These are phyloP conservation scores for Montipora capricornis DNA, from an alignment of 64 coral and sea anemone species.

Conservation along the genomic window DNA sequence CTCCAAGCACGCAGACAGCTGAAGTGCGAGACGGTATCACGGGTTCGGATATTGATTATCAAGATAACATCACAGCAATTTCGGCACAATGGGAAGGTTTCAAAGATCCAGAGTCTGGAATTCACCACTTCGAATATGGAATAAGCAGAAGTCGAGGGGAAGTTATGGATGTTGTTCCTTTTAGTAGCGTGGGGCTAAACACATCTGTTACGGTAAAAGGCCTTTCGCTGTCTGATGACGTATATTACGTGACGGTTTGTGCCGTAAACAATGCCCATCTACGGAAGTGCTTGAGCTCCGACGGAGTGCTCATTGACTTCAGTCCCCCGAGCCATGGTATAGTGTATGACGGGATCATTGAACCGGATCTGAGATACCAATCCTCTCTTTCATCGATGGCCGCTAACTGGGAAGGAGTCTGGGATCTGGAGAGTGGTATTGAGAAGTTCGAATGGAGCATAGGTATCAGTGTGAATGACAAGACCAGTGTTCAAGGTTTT, in stretches of 20 bases:
- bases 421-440: constrained; percentile 87
- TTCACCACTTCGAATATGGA: constrained; percentile 78
- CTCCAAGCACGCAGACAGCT: constrained; percentile 69
- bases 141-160: constrained; percentile 79
- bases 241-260: constrained; percentile 92
- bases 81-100: constrained; percentile 79
- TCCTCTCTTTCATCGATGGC: constrained; percentile 69
- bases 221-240: constrained; percentile 76
- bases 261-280: constrained; percentile 89
- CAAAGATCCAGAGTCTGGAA: constrained; percentile 77
- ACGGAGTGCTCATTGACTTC: constrained; percentile 89
- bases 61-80: constrained; percentile 70
- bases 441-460: constrained; percentile 92
- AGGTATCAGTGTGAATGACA: constrained; percentile 47
- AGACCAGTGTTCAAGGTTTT: constrained; percentile 60
- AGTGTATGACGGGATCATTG: constrained; percentile 91
- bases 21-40: constrained; percentile 77
- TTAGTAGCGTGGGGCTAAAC: constrained; percentile 50
- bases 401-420: constrained; percentile 97
- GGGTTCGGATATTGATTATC: constrained; percentile 87
- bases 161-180: constrained; percentile 63
- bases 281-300: constrained; percentile 77
- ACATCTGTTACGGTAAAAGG: constrained; percentile 46
- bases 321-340: constrained; percentile 81
- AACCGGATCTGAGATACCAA: constrained; percentile 93